Percentiles rank a stretch among this genome's conserved stretches.
These are phyloP conservation scores for Varanus komodoensis DNA, from an alignment of 2,113 vertebrate genomes.

Conservation along the genomic window DNA sequence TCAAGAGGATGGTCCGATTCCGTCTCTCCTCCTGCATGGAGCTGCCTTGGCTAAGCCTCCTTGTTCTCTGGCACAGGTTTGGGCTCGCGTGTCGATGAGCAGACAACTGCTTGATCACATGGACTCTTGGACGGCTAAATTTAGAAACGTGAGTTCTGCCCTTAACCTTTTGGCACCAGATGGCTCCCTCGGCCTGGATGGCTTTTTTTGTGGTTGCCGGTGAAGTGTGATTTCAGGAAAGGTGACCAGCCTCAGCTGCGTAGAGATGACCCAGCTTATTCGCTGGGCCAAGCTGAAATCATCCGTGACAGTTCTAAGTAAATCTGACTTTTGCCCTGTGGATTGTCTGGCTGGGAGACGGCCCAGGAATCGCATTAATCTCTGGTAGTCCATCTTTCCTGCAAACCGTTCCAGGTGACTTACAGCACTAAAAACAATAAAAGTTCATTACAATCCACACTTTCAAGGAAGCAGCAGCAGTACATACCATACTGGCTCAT, in stretches of 20 bases:
- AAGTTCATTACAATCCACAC: not conserved
- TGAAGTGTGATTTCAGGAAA: not conserved
- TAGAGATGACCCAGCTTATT: not conserved
- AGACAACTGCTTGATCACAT: slow-evolving; percentile 86
- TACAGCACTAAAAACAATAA: not conserved
- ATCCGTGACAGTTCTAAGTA: not conserved
- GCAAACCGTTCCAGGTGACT: not conserved
- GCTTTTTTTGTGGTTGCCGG: not conserved
- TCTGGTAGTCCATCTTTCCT: not conserved
- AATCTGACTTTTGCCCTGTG: not conserved
- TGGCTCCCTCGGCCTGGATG: not conserved
- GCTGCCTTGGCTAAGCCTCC: not conserved
- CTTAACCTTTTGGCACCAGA: not conserved
- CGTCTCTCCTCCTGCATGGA: not conserved
- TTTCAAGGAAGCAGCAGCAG: not conserved
- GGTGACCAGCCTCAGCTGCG: not conserved
- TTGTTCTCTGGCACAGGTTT: slow-evolving; percentile 80
- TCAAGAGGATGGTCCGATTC: not conserved
- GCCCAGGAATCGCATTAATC: not conserved
- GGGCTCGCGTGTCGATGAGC: slow-evolving; percentile 92
- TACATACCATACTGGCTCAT: not conserved
- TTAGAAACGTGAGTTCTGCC: slow-evolving; percentile 88
- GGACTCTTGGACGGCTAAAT: slow-evolving; percentile 94
- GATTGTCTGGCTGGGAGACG: not conserved
- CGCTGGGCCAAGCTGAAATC: not conserved